Evolutionary conservation across 1,140 invertebrate species (phyloP), one percentile per base, ranked within the genome.

Genomic region (Ephestia elutella): DNA sequence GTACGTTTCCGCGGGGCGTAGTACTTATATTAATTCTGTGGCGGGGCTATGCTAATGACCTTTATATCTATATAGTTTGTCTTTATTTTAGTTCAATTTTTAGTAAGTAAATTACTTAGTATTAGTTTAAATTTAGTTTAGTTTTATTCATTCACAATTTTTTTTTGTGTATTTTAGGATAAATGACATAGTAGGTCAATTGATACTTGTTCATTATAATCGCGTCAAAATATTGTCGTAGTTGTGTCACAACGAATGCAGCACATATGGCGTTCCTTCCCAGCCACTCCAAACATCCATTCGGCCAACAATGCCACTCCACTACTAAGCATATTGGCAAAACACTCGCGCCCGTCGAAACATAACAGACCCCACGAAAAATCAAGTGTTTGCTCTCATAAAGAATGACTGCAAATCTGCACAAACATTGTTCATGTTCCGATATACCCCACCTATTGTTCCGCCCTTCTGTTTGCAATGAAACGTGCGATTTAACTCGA

Each of bases 391-490:
- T 84, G 77, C 81, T 69, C 81, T 82, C 80, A 82, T 86, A 84
- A 80, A 86, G 78, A 73, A 86, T 84, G 77, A 81, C 75, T 80
- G 75, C 80, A 86, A 86, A 84, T 86, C 83, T 83, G 76, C 71
- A 80, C 80, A 86, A 76, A 82, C 80, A 86, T 80, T 84, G 81
- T 86, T 86, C 81, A 81, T 78, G 79, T 82, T 83, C 75, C 75
- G 71, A 78, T 80, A 80, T 80, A 77, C 71, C 75, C 70, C 73
- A 65, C 59, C 75, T 59, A 79, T 83, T 85, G 79, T 82, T 72
- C 69, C n/a, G 19, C 75, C 63, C 62, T 63, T 70, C 69, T 76
- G 70, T 77, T 78, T 71, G 75, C 71, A 83, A 80, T 83, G 71
- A 76, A 77, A 80, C 72, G 75, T 73, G 63, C 72, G 78, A 86